Percentiles rank a stretch among this genome's conserved stretches.
phyloP scores from a whole-genome alignment of 2,797 vertebrate genomes.

The Melopsittacus undulatus region DNA sequence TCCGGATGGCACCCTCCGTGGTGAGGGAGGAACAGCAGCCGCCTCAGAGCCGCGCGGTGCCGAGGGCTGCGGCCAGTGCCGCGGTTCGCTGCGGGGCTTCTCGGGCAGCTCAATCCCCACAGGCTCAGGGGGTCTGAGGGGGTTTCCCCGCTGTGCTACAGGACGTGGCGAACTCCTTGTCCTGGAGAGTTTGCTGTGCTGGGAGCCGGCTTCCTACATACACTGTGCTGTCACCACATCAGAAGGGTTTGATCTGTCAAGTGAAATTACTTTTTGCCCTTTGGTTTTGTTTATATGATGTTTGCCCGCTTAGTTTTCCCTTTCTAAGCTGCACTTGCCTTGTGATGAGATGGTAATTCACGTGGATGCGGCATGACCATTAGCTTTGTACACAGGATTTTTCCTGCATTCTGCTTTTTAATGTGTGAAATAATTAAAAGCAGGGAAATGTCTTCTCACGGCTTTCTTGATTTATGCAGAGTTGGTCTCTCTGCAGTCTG shows the following conservation, averaged over 20 bases:
- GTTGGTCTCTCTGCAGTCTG: background rate
- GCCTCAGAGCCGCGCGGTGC: too few relatives aligned
- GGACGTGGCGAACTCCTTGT: background rate
- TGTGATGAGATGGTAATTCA: background rate
- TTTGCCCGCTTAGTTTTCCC: background rate
- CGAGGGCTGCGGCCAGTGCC: too few relatives aligned
- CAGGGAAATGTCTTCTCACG: background rate
- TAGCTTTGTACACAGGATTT: background rate
- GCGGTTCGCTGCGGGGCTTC: too few relatives aligned
- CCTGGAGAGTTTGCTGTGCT: background rate
- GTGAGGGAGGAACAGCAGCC: background rate
- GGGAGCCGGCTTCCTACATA: background rate
- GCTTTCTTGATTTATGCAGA: background rate
- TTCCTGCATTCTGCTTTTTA: background rate
- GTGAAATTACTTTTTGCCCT: too few relatives aligned
- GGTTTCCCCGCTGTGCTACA: background rate
- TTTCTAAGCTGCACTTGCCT: background rate
- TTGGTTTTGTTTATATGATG: background rate
- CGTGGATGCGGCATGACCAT: background rate
- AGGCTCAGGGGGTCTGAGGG: background rate
- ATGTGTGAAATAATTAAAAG: background rate
- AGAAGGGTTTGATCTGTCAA: background rate
- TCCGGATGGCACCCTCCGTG: background rate
- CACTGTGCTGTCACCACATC: background rate
- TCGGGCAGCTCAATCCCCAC: too few relatives aligned